These are phyloP conservation scores for Catocala sponsa DNA, from an alignment of 2,888 invertebrate genomes.

Conservation along the genomic window DNA sequence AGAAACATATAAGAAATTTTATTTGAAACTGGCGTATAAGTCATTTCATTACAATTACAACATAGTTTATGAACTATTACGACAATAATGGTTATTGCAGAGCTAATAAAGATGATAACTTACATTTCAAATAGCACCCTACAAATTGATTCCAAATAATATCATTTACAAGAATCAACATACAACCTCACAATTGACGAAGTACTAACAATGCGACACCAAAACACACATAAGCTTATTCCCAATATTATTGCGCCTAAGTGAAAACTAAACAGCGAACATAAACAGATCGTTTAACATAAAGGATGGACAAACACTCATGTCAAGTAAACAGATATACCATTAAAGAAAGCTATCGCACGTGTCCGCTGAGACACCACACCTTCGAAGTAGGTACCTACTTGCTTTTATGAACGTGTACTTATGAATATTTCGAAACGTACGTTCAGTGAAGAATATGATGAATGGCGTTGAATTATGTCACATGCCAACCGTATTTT, in stretches of 20 bases:
- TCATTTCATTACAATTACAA: too few species aligned
- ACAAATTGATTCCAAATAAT: not conserved
- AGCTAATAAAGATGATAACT: too few species aligned
- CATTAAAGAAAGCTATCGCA: conserved; percentile 62
- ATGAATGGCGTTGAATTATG: too few species aligned
- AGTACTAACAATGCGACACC: not conserved
- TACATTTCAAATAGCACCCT: too few species aligned
- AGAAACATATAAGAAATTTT: too few species aligned
- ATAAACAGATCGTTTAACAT: conserved; percentile 59
- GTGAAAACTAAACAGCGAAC: conserved; percentile 38
- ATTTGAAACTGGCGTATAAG: too few species aligned
- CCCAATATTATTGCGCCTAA: conserved; percentile 31
- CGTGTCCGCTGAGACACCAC: conserved; percentile 13
- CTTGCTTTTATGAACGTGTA: not conserved
- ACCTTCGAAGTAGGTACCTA: conserved; percentile 16
- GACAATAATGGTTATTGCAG: too few species aligned
- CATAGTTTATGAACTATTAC: too few species aligned
- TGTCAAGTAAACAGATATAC: conserved; percentile 64
- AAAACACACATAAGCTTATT: not conserved
- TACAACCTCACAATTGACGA: not conserved
- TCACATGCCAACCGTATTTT: too few species aligned
- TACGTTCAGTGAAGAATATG: not conserved
- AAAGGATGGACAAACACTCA: conserved; percentile 54
- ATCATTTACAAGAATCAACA: not conserved
- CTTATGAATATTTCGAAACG: not conserved